Evolutionary conservation across 2,113 vertebrate species (phyloP), one percentile per base, ranked within the genome.

Genomic region (Hemichromis elongatus): DNA sequence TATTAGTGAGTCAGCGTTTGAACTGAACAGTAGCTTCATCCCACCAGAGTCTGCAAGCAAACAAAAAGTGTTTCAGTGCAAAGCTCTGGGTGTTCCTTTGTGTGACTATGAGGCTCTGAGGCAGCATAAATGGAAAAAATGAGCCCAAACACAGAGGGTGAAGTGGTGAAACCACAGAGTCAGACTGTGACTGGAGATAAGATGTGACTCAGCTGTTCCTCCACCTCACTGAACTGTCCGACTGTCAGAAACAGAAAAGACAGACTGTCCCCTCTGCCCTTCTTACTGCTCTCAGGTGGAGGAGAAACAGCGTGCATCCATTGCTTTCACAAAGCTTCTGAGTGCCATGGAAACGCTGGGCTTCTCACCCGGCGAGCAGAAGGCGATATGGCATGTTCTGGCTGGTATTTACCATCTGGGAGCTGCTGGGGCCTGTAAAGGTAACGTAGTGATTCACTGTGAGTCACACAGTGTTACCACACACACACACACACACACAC

Each of bases 381-480:
- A 50, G 2, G 97, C 97, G 1, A 80, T 98, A 54, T 99, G 98
- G 98, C 96, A 96, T 1, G 85, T 99, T 59, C 81, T 99, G 92
- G 98, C 98, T 0, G 96, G 93, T 24, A 98, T 99, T 84, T 99
- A 97, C 92, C 99, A 99, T 92, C 96, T 99, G 26, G 98, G 99
- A 12, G 97, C 92, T 0, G 98, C 99, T 0, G 98, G 99, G 0
- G 96, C 96, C 14, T 98, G 98, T 73, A 98, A 96, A 99, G 99
- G 98, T 99, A 94, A 86, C 3, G 6, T 81, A 75, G 13, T 59
- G 45, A 70, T 52, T 80, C 28, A 85, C 40, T 82, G 19, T 26
- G 61, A 81, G 77, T 42, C 83, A 80, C 42, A 68, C 12, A 21
- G 6, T 73, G 24, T 73, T 50, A 50, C 42, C 13, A n/a, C 21